phyloP scores from a whole-genome alignment of 2,797 vertebrate species.

The Centropyge bicolor region DNA sequence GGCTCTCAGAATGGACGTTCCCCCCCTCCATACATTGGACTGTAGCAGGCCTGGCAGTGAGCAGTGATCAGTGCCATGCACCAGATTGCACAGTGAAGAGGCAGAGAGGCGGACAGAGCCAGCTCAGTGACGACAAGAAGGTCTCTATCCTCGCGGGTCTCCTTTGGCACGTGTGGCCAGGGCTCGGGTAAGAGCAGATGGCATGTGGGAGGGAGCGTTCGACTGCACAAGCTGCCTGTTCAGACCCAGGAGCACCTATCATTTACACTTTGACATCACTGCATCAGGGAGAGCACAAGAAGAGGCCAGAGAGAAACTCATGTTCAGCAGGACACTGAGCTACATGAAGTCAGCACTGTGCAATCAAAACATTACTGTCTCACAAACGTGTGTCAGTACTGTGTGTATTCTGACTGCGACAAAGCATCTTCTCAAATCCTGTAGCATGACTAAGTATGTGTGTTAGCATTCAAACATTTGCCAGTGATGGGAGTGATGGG shows the following conservation, averaged over 20 bases:
- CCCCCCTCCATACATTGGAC: conserved; percentile 44
- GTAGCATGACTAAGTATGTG: background rate
- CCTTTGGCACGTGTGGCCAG: conserved; percentile 74
- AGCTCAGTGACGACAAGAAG: conserved; percentile 79
- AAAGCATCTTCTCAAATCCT: background rate
- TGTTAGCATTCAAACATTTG: background rate
- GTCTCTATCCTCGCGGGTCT: conserved; percentile 73
- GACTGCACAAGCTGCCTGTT: conserved; percentile 69
- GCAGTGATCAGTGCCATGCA: conserved; percentile 85
- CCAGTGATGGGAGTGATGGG: background rate
- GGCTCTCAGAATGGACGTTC: conserved; percentile 53
- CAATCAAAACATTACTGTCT: conserved; percentile 19
- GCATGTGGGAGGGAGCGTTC: conserved; percentile 65
- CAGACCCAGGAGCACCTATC: conserved; percentile 62
- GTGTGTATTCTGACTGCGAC: background rate
- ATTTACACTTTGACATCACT: conserved; percentile 64
- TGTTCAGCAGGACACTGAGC: conserved; percentile 23
- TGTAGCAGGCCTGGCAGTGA: conserved; percentile 69
- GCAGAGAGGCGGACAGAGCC: conserved; percentile 70
- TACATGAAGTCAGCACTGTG: conserved; percentile 44
- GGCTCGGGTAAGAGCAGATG: conserved; percentile 75
- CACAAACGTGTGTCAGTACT: background rate
- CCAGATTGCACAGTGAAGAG: conserved; percentile 82
- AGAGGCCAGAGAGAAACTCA: conserved; percentile 31
- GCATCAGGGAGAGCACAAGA: conserved; percentile 16